Conservation (phyloP, 2,113 vertebrate genomes). For the Silurus meridionalis region DNA sequence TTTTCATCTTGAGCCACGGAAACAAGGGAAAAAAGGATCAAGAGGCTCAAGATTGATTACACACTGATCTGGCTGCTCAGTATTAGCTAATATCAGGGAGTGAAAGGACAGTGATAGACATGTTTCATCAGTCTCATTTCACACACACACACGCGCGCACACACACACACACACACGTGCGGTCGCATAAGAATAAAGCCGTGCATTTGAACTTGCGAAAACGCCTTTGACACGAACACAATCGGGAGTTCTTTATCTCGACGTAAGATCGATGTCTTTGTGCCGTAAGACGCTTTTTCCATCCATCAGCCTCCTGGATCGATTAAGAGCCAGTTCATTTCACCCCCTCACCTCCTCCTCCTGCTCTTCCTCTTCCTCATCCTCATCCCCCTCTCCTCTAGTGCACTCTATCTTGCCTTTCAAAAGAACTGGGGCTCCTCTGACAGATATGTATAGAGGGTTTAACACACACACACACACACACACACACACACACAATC, state of each 20-base stretch:
- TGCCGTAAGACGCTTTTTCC: slow-evolving; percentile 35
- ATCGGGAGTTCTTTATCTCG: slow-evolving; percentile 18
- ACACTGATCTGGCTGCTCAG: background rate
- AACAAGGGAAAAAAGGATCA: slow-evolving; percentile 43
- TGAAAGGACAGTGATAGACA: background rate
- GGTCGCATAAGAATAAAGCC: background rate
- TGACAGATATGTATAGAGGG: slow-evolving; percentile 60
- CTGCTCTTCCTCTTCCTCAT: background rate
- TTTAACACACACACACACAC: slow-evolving; percentile 28
- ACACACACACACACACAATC: slow-evolving; percentile 15
- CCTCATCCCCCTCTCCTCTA: background rate
- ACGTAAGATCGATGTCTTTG: slow-evolving; percentile 29
- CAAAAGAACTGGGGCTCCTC: slow-evolving; percentile 57
- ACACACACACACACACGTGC: background rate
- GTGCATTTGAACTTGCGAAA: background rate
- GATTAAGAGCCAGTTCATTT: slow-evolving; percentile 46
- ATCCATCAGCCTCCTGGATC: slow-evolving; percentile 37
- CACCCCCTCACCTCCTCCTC: background rate
- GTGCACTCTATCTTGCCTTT: slow-evolving; percentile 36
- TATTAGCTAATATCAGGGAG: background rate
- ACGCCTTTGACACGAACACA: background rate
- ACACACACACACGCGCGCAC: background rate
- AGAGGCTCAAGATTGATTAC: slow-evolving; percentile 55
- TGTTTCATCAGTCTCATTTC: background rate
- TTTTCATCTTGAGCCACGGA: slow-evolving; percentile 40